phyloP scores from a whole-genome alignment of 2,113 vertebrate genomes.

The Neodon shergylaensis region DNA sequence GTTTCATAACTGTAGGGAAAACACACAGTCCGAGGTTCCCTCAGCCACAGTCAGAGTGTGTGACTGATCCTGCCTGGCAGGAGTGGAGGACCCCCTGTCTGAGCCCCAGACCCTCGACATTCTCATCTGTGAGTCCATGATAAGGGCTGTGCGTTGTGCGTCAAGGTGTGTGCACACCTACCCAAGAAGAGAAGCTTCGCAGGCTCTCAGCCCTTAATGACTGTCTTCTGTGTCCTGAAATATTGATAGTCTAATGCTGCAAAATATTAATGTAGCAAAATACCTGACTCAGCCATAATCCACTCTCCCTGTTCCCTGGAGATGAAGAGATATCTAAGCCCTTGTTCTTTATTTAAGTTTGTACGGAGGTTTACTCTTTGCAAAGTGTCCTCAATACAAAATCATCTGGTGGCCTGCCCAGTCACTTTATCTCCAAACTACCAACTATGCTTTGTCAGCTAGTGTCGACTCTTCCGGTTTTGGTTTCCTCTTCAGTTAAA shows the following conservation, averaged over 20 bases:
- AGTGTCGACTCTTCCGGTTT: no score
- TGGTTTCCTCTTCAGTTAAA: background rate
- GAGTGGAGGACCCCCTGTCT: background rate
- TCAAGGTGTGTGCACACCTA: background rate
- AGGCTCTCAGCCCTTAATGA: background rate
- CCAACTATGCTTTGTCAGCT: no score
- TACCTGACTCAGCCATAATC: background rate
- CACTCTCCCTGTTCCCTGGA: background rate
- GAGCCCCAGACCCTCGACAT: accelerated
- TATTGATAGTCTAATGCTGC: background rate
- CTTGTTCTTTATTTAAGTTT: background rate
- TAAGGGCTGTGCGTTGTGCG: background rate
- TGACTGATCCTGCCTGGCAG: accelerated
- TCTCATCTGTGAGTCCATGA: background rate
- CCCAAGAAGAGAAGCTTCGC: background rate
- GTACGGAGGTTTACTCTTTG: background rate
- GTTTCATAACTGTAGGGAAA: accelerated
- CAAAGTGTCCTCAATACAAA: background rate
- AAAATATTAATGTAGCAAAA: background rate
- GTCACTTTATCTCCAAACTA: background rate
- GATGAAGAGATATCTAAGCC: background rate
- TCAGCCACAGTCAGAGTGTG: accelerated
- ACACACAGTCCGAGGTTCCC: accelerated
- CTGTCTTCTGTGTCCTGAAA: background rate
- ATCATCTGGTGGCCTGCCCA: background rate